Percentiles rank a stretch among this genome's conserved stretches.
These are phyloP conservation scores for Drosophila longiperda DNA, from an alignment of 2,888 invertebrate genomes.

Conservation along the genomic window DNA sequence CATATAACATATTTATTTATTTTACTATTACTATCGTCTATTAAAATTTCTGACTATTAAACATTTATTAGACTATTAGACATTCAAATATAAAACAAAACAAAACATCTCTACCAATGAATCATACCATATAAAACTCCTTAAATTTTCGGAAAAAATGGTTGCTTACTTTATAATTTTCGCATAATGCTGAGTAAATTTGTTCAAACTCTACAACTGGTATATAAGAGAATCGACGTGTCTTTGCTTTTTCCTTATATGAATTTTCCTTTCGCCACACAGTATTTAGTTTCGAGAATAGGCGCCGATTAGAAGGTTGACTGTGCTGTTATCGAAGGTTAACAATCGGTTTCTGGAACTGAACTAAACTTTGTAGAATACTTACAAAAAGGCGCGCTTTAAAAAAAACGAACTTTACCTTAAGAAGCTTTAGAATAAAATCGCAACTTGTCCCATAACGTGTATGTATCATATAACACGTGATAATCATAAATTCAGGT, in stretches of 20 bases:
- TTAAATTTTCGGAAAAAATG: background rate
- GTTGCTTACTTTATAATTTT: background rate
- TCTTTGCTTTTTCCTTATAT: constrained; percentile 16
- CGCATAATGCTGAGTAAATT: background rate
- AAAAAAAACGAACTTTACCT: background rate
- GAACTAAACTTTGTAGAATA: background rate
- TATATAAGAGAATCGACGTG: constrained; percentile 12
- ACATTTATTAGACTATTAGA: too few species aligned
- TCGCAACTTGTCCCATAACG: background rate
- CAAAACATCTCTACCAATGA: background rate
- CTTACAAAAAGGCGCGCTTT: background rate
- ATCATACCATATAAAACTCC: background rate
- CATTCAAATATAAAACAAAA: background rate
- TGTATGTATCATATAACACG: background rate
- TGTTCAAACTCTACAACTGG: constrained; percentile 4
- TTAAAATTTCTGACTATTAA: background rate
- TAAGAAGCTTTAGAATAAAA: background rate
- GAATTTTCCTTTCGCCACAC: constrained; percentile 15
- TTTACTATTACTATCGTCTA: background rate
- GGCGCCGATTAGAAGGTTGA: background rate
- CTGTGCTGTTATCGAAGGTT: constrained; percentile 9
- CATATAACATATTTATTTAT: too few species aligned
- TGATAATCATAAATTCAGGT: background rate
- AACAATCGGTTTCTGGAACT: background rate
- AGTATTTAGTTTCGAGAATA: constrained; percentile 12